phyloP scores from a whole-genome alignment of 2,113 vertebrate species.

The Charadrius vociferus region DNA sequence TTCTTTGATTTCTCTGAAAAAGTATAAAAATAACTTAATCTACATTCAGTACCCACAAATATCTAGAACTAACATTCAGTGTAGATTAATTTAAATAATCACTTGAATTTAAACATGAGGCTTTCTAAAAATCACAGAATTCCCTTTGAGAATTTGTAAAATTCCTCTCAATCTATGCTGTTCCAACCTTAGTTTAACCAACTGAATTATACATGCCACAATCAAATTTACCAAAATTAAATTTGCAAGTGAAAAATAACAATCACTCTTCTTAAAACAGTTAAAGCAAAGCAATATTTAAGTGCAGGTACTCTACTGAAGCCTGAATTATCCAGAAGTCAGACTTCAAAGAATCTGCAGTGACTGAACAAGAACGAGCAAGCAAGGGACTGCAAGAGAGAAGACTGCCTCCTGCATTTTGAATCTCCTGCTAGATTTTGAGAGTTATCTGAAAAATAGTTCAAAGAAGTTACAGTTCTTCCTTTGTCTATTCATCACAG shows the following conservation, averaged over 20 bases:
- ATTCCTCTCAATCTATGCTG: neutral
- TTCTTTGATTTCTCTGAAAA: neutral
- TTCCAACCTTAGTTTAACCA: neutral
- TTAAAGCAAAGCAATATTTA: neutral
- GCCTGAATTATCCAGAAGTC: neutral
- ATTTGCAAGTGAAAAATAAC: neutral
- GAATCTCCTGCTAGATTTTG: constrained; percentile 7
- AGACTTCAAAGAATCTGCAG: constrained; percentile 12
- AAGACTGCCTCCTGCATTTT: constrained; percentile 3
- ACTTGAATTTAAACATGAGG: neutral
- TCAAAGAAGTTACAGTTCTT: constrained; percentile 37
- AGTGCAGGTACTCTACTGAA: neutral
- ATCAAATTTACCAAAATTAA: neutral
- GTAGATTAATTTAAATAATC: neutral
- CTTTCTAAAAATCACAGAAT: neutral
- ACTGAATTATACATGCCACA: neutral
- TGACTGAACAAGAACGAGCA: neutral
- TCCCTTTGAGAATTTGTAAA: neutral
- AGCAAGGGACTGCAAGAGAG: neutral
- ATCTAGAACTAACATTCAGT: neutral
- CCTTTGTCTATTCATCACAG: neutral
- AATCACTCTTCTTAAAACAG: neutral
- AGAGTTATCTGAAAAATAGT: neutral
- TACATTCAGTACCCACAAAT: neutral
- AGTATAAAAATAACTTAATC: neutral